Base-by-base conservation (phyloP, 2,113 vertebrate species). In the Mesembrinibis cayennensis region DNA sequence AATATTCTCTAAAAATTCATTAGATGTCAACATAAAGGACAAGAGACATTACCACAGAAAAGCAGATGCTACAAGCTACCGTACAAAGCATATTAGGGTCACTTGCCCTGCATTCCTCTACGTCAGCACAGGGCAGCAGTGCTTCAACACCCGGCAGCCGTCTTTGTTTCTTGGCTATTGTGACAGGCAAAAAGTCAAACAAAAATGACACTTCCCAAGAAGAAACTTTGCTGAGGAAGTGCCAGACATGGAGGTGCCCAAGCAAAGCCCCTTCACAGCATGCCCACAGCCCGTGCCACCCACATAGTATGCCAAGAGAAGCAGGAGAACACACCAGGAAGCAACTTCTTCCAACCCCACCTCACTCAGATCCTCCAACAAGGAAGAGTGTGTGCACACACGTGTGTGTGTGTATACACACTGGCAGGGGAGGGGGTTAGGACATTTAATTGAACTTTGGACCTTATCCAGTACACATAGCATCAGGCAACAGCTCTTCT, bases 1-100 rank as follows among this genome's bases (percentile, higher is more conserved):
- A 87, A 90, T 73, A 92, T 86, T 94, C 58, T 63, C 89, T 73
- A 91, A 82, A 92, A 93, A 90, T 74, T 92, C 69, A 91, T 85
- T 77, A 80, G 32, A 38, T 80, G 59, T 77, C 69, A 92, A 87
- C 62, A 47, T 38, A 85, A 84, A 91, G 83, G 40, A 95, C 66
- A 95, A 72, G 90, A 95, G 62, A 63, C 42, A 85, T 61, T 62
- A 73, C 22, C 3, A 1, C 7, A 10, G 45, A 94, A 90, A 26
- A 82, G 58, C 66, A 80, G 81, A 93, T 73, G 27, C 58, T 62
- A 66, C 0, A 0, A 87, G 49, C 42, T 85, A 66, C 45, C 4
- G 2, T 10, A 80, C 38, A 80, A 89, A 91, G 40, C 21, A 2
- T 14, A 58, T 90, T 20, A 55, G 70, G 29, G 36, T 59, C 15